These are phyloP conservation scores for Pyrocephalus nanus DNA, from an alignment of 2,797 vertebrate genomes.

Conservation along the genomic window DNA sequence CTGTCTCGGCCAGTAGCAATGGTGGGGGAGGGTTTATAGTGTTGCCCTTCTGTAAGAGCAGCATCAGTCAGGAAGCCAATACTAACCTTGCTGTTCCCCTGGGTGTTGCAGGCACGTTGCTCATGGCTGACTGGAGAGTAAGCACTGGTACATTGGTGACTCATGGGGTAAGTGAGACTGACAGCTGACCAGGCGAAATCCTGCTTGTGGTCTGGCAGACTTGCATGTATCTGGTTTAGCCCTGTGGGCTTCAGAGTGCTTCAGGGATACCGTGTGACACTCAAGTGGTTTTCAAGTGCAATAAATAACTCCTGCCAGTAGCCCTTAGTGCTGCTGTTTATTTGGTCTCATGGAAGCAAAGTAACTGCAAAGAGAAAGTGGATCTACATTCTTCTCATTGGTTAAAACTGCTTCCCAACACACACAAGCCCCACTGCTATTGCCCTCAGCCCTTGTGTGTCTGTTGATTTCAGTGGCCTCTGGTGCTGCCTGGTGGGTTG, in stretches of 20 bases:
- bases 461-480: not conserved
- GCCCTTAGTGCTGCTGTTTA: not conserved
- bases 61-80: accelerated
- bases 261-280: not conserved
- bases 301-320: not conserved
- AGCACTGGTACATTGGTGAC: not conserved
- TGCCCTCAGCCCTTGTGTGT: not conserved
- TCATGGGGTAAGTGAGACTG: not conserved
- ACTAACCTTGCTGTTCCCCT: not conserved
- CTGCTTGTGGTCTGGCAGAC: not conserved
- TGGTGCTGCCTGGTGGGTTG: not conserved
- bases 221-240: not conserved
- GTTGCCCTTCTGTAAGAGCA: not conserved
- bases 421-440: not conserved
- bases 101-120: accelerated
- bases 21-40: not conserved
- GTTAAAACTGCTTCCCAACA: not conserved
- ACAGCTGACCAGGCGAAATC: not conserved
- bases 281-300: constrained; percentile 29
- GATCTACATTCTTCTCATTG: not conserved
- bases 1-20: not conserved
- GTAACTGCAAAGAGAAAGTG: not conserved
- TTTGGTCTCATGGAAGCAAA: not conserved
- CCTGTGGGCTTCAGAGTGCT: not conserved
- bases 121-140: not conserved